Evolutionary conservation across 2,888 invertebrate genomes (phyloP).

Genomic region (Clitarchus hookeri): DNA sequence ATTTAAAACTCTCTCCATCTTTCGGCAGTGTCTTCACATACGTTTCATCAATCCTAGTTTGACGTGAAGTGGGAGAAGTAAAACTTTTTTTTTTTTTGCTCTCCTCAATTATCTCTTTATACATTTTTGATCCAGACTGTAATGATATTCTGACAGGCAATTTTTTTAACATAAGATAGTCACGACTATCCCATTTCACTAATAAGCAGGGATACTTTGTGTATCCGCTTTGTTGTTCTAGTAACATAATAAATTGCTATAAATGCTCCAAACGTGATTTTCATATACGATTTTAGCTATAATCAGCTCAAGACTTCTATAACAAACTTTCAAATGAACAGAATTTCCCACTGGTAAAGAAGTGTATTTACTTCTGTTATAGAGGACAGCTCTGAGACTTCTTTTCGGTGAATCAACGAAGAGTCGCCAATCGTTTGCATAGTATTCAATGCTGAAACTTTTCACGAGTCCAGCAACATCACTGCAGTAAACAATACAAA

Average conservation of each 20-base stretch:
- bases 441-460: not conserved
- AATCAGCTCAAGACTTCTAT: not conserved
- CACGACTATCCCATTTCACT: not conserved
- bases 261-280: not conserved
- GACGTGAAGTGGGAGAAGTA: conserved; percentile 21
- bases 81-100: not conserved
- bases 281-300: not conserved
- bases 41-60: not conserved
- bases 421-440: not conserved
- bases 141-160: not conserved
- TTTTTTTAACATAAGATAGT: not conserved
- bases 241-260: not conserved
- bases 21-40: conserved; percentile 11
- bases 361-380: not conserved
- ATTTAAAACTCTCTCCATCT: not conserved
- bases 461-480: conserved; percentile 18
- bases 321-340: conserved; percentile 19
- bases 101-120: conserved; percentile 9
- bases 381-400: conserved; percentile 17
- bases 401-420: conserved; percentile 1
- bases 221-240: conserved; percentile 10
- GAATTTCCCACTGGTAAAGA: not conserved
- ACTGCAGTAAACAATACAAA: not conserved
- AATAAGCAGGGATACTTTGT: conserved; percentile 17
- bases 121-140: conserved; percentile 26